Evolutionary conservation across 2,888 invertebrate species (phyloP).

Genomic region (Melanchra persicariae): DNA sequence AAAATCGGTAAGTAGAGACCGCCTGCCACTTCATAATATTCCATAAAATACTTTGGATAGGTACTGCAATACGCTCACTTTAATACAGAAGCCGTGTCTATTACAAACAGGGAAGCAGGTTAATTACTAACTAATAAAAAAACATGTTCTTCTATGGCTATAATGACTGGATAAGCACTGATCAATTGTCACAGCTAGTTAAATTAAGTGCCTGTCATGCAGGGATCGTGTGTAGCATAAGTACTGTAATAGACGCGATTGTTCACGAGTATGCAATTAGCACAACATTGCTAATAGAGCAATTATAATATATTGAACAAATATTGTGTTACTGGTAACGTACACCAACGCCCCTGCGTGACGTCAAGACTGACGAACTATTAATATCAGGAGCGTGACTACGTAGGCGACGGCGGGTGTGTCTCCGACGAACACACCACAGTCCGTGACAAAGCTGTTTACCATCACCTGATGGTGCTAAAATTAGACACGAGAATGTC

Average conservation of each 20-base stretch:
- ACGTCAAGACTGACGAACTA: constrained; percentile 71
- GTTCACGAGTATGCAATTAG: constrained; percentile 56
- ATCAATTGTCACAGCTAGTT: constrained; percentile 4
- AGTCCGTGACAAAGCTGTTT: constrained; percentile 62
- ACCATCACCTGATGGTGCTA: constrained; percentile 78
- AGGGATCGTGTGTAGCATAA: constrained; percentile 17
- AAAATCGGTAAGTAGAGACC: not conserved
- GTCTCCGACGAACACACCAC: constrained; percentile 78
- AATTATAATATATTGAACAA: constrained; percentile 61
- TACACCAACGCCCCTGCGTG: constrained; percentile 60
- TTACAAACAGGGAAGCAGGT: no score
- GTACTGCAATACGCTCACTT: not conserved
- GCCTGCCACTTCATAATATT: not conserved
- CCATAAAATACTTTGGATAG: not conserved
- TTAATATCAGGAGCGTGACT: constrained; percentile 71
- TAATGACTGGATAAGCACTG: not conserved
- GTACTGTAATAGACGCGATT: constrained; percentile 27
- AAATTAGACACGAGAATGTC: constrained; percentile 68
- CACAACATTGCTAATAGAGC: constrained; percentile 56
- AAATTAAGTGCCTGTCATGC: constrained; percentile 22
- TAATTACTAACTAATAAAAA: not conserved
- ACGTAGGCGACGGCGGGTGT: constrained; percentile 82
- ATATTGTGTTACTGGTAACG: constrained; percentile 54
- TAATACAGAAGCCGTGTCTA: not conserved
- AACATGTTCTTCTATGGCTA: constrained; percentile 1